Evolutionary conservation across 2,113 vertebrate genomes (phyloP).

Genomic region (Ginglymostoma cirratum): DNA sequence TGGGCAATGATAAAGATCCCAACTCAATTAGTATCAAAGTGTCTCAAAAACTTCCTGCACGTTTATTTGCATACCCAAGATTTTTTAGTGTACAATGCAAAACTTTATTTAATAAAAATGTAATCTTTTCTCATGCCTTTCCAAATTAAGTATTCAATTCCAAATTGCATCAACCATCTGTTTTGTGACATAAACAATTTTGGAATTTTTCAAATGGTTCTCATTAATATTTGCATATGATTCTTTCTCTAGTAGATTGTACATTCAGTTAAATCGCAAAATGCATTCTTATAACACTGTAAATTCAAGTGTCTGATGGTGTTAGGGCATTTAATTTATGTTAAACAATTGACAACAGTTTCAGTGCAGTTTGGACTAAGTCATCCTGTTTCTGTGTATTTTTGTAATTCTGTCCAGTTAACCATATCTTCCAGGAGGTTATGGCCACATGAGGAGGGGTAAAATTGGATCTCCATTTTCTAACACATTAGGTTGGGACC

Average conservation of each 20-base stretch:
- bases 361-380: not conserved
- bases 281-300: not conserved
- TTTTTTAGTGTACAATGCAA: not conserved
- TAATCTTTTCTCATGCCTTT: not conserved
- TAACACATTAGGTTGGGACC: too few species aligned
- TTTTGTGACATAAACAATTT: not conserved
- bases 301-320: not conserved
- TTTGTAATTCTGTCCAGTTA: not conserved
- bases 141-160: not conserved
- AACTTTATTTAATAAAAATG: not conserved
- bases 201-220: not conserved
- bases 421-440: not conserved
- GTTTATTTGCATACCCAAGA: not conserved
- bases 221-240: not conserved
- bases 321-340: not conserved
- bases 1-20: not conserved
- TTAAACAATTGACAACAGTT: not conserved
- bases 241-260: not conserved
- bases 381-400: not conserved
- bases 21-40: not conserved
- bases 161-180: not conserved
- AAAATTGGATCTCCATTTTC: too few species aligned
- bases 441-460: too few species aligned
- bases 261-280: not conserved
- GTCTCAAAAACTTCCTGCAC: not conserved